Conservation (phyloP, 35 echinoderm and acorn worm species). For the Lytechinus variegatus region DNA sequence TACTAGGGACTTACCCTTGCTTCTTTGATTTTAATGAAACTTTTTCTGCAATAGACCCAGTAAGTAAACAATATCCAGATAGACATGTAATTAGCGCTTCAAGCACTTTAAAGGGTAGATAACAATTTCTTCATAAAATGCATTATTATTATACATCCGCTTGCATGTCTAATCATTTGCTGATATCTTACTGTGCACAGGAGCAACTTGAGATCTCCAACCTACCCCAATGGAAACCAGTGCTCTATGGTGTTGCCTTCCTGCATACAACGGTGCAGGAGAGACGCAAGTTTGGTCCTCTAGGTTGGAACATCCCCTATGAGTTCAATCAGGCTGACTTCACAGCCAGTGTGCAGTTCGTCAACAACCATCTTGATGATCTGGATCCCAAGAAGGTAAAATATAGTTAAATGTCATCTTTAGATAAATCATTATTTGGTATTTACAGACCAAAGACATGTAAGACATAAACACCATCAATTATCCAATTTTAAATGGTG, state of each 20-base stretch:
- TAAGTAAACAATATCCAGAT: too few species aligned
- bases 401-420: not conserved
- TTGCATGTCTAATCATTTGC: not conserved
- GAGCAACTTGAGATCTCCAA: slow-evolving; percentile 77
- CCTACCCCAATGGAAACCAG: slow-evolving; percentile 69
- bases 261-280: slow-evolving; percentile 74
- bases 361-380: slow-evolving; percentile 75
- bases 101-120: too few species aligned
- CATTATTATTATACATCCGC: not conserved
- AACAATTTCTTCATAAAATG: too few species aligned
- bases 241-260: slow-evolving; percentile 68
- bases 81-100: too few species aligned
- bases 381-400: slow-evolving; percentile 69
- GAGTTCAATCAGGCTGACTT: slow-evolving; percentile 80
- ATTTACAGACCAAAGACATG: too few species aligned
- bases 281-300: slow-evolving; percentile 71
- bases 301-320: slow-evolving; percentile 85
- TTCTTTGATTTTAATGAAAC: too few species aligned
- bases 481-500: not conserved
- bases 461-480: not conserved
- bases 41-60: too few species aligned
- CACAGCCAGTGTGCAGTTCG: slow-evolving; percentile 69
- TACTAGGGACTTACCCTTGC: too few species aligned
- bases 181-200: not conserved
- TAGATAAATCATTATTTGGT: too few species aligned